Evolutionary conservation across 2,113 vertebrate species (phyloP).

Genomic region (Megaleporinus macrocephalus): DNA sequence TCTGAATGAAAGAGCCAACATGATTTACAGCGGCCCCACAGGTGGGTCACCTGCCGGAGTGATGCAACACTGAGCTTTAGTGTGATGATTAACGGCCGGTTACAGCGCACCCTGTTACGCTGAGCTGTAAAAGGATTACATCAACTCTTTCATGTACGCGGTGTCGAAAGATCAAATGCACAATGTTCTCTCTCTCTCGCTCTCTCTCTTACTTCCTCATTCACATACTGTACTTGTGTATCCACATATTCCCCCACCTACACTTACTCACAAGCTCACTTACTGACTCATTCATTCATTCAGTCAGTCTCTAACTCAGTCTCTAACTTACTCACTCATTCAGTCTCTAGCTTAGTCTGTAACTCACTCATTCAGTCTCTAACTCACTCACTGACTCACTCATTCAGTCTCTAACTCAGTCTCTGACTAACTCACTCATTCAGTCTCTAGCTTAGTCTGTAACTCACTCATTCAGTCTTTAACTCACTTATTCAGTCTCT

Average conservation of each 20-base stretch:
- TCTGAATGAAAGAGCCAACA: background rate
- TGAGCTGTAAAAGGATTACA: slow-evolving; percentile 8
- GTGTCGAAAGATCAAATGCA: background rate
- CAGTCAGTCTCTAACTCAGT: slow-evolving; percentile 11
- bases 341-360: background rate
- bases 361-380: no score
- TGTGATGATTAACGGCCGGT: background rate
- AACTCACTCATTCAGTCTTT: no score
- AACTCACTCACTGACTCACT: no score
- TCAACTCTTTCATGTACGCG: slow-evolving; percentile 9
- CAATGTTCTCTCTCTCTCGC: slow-evolving; percentile 6
- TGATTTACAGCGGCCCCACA: background rate
- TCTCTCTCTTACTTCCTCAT: slow-evolving; percentile 19
- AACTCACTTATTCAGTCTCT: no score
- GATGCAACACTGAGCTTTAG: slow-evolving; percentile 10
- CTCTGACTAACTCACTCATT: no score
- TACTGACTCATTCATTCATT: background rate
- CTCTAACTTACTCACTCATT: background rate
- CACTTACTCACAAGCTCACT: background rate
- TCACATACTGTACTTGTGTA: background rate
- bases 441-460: no score
- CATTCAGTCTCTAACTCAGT: no score
- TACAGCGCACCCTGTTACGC: background rate
- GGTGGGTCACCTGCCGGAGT: background rate
- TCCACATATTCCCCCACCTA: background rate